A percentile compares a stretch with the other conserved stretches of the same genome.
These are phyloP conservation scores for Anisognathus igniventris DNA, from an alignment of 2,797 vertebrate species.

Conservation along the genomic window DNA sequence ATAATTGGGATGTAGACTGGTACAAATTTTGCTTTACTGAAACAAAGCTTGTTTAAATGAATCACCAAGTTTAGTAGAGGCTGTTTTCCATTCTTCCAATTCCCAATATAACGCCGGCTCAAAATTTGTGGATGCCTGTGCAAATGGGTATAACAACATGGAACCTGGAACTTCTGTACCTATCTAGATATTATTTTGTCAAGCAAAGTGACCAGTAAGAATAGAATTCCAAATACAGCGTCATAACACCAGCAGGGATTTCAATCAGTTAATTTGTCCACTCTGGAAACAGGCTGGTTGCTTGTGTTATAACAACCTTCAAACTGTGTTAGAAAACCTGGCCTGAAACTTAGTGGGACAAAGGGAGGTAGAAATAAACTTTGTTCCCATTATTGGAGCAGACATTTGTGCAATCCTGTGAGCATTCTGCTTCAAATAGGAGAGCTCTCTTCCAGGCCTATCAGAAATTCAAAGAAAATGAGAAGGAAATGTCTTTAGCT, in stretches of 20 bases:
- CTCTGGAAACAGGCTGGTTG: not conserved
- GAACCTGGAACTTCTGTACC: not conserved
- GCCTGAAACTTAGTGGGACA: not conserved
- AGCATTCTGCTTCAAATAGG: not conserved
- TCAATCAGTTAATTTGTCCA: not conserved
- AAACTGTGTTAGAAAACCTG: not conserved
- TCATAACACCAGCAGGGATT: not conserved
- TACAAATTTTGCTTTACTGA: slow-evolving; percentile 62
- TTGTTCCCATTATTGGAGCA: not conserved
- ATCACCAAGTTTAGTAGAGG: not conserved
- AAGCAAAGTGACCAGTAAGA: not conserved
- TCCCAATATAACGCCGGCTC: not conserved
- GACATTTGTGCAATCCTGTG: fast-evolving
- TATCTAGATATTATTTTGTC: not conserved
- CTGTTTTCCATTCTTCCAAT: not conserved
- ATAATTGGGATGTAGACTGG: slow-evolving; percentile 68
- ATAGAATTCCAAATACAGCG: not conserved
- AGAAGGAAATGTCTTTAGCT: not conserved
- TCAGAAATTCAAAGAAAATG: not conserved
- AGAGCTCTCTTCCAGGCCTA: fast-evolving
- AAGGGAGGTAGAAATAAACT: not conserved
- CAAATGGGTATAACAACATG: not conserved
- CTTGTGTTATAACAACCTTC: not conserved
- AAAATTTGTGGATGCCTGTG: not conserved
- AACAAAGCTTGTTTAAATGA: slow-evolving; percentile 18